Percentiles rank a stretch among this genome's conserved stretches.
Evolutionary conservation across 92 coral and sea anemone species (phyloP).

Genomic region (Blastomussa wellsi): DNA sequence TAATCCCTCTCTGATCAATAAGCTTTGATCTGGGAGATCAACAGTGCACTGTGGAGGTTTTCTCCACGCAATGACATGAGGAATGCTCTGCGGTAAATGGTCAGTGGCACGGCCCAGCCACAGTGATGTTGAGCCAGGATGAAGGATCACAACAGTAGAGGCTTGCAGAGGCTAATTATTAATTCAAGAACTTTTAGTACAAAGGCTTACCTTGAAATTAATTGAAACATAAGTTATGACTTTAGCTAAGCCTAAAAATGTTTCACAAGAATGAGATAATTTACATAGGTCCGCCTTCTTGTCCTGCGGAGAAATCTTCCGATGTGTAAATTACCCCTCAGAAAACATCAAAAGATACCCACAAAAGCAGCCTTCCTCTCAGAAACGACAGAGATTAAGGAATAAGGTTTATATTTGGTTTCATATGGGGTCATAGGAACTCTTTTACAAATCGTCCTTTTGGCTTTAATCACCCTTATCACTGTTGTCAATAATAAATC

Average conservation of each 20-base stretch:
- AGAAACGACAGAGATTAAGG: too few species aligned
- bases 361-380: too few species aligned
- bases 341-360: too few species aligned
- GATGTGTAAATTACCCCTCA: background rate
- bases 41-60: slow-evolving; percentile 59
- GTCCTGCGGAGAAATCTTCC: background rate
- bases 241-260: too few species aligned
- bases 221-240: too few species aligned
- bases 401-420: too few species aligned
- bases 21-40: slow-evolving; percentile 54
- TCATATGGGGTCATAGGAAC: too few species aligned
- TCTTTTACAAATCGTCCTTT: too few species aligned
- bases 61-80: slow-evolving; percentile 93
- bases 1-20: slow-evolving; percentile 83
- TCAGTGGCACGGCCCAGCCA: slow-evolving; percentile 99
- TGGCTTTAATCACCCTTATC: too few species aligned
- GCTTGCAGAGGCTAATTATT: slow-evolving; percentile 73
- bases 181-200: background rate
- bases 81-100: slow-evolving; percentile 90
- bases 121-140: slow-evolving; percentile 94
- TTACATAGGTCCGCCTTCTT: background rate
- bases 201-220: too few species aligned
- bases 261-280: too few species aligned
- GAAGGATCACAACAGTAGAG: slow-evolving; percentile 87
- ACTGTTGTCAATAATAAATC: too few species aligned